Evolutionary conservation across 37 sponge, comb jelly and placozoan species (phyloP).

Genomic region (Haliclona indistincta): DNA sequence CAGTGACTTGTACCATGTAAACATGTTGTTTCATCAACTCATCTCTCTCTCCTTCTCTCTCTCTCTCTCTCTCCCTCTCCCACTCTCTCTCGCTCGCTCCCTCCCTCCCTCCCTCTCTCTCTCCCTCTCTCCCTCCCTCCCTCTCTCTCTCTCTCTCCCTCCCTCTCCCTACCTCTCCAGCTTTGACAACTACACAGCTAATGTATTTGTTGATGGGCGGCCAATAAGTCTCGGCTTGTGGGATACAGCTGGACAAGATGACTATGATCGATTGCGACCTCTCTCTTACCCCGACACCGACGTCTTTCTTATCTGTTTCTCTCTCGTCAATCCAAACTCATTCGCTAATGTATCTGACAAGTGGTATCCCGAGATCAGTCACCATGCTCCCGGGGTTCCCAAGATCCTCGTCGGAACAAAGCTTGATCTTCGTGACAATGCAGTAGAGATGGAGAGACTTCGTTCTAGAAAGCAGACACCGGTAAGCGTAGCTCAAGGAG

Average conservation of each 20-base stretch:
- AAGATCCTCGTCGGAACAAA: constrained; percentile 90
- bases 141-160: constrained; percentile 15
- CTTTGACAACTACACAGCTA: constrained; percentile 95
- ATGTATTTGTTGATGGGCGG: constrained; percentile 85
- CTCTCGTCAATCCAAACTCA: constrained; percentile 78
- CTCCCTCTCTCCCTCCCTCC: not conserved
- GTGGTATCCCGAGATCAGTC: constrained; percentile 86
- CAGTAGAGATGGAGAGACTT: constrained; percentile 65
- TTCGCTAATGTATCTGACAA: constrained; percentile 81
- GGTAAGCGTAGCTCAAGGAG: constrained; percentile 62
- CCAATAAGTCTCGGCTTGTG: constrained; percentile 87
- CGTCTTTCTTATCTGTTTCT: constrained; percentile 89
- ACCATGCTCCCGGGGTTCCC: constrained; percentile 85
- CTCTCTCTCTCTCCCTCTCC: not conserved
- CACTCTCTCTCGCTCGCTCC: no score
- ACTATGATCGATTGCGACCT: constrained; percentile 88
- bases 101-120: no score
- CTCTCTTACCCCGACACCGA: constrained; percentile 91
- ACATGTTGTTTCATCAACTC: no score
- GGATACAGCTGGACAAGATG: constrained; percentile 96
- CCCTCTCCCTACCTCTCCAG: constrained; percentile 25
- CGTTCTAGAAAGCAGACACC: constrained; percentile 56
- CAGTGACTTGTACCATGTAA: no score
- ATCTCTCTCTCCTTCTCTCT: no score
- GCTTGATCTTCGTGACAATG: constrained; percentile 79